A percentile compares a stretch with the other conserved stretches of the same genome.
These are phyloP conservation scores for Bombyx huttoni DNA, from an alignment of 2,888 invertebrate genomes.

Conservation along the genomic window DNA sequence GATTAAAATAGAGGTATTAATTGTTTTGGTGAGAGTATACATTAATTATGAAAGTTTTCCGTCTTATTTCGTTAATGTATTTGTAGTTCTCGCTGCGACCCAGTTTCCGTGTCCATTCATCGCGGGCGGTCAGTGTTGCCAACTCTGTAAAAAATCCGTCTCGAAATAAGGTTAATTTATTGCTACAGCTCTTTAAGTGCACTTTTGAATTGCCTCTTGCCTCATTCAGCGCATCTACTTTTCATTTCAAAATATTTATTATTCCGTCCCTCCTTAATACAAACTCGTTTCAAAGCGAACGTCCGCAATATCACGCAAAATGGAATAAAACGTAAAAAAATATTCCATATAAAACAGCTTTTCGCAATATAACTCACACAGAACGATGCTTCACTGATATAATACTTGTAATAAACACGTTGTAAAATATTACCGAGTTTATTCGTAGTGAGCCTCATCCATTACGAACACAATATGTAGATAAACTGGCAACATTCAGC, in stretches of 20 bases:
- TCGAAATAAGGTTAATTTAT: slow-evolving; percentile 1
- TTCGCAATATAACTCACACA: background rate
- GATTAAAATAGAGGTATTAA: slow-evolving; percentile 21
- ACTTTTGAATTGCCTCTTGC: background rate
- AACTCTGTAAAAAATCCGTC: slow-evolving; percentile 10
- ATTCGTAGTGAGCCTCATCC: background rate
- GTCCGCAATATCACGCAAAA: background rate
- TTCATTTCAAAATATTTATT: background rate
- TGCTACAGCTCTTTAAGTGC: background rate
- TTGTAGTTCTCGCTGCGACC: slow-evolving; percentile 31
- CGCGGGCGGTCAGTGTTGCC: slow-evolving; percentile 24
- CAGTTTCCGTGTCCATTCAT: slow-evolving; percentile 25
- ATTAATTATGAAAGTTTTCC: slow-evolving; percentile 42
- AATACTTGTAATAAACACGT: background rate
- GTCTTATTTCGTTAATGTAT: slow-evolving; percentile 42
- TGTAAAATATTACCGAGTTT: background rate
- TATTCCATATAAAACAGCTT: background rate
- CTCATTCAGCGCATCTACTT: background rate
- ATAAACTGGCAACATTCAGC: slow-evolving; percentile 8
- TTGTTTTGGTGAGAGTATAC: slow-evolving; percentile 21
- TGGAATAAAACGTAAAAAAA: background rate
- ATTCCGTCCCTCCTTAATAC: background rate
- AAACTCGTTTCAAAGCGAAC: background rate
- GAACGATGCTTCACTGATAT: background rate
- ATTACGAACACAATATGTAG: background rate